A percentile compares a stretch with the other conserved stretches of the same genome.
Conservation (phyloP, 2,888 invertebrate genomes). For the Pemphredon lugubris region DNA sequence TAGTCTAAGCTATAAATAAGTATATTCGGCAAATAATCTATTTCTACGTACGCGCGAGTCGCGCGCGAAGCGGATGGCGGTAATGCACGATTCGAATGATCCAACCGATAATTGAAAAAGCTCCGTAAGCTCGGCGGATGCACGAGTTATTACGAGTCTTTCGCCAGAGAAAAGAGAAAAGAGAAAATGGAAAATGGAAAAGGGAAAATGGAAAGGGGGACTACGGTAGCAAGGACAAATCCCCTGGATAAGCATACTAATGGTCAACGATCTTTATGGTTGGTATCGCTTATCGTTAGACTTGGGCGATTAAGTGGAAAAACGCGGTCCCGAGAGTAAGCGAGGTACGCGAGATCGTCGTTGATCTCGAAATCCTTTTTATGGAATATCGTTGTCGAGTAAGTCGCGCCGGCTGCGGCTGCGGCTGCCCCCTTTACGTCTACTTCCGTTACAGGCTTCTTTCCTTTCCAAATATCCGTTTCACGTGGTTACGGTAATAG, state of each 20-base stretch:
- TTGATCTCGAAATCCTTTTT: too few relatives aligned
- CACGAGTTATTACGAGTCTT: slow-evolving; percentile 44
- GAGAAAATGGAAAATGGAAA: not conserved
- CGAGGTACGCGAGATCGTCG: too few relatives aligned
- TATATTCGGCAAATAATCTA: too few relatives aligned
- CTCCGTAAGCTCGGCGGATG: slow-evolving; percentile 51
- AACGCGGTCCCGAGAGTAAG: slow-evolving; percentile 1
- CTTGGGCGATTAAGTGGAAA: slow-evolving; percentile 44
- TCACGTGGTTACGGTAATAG: too few relatives aligned
- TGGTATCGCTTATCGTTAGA: slow-evolving; percentile 55
- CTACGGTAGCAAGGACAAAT: slow-evolving; percentile 30
- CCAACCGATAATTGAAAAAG: slow-evolving; percentile 68
- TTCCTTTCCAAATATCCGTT: too few relatives aligned
- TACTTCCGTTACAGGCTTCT: too few relatives aligned
- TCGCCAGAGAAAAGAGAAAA: slow-evolving; percentile 4
- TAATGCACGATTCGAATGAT: slow-evolving; percentile 64
- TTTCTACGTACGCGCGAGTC: too few relatives aligned
- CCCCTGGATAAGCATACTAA: slow-evolving; percentile 46
- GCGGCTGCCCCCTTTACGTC: too few relatives aligned
- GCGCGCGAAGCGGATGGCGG: too few relatives aligned
- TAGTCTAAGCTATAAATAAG: too few relatives aligned
- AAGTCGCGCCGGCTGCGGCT: too few relatives aligned
- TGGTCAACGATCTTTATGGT: slow-evolving; percentile 48
- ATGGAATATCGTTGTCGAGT: too few relatives aligned
- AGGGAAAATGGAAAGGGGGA: slow-evolving; percentile 9